Evolutionary conservation across 1,140 invertebrate genomes (phyloP), one percentile per base, ranked within the genome.

Genomic region (Globodera ellingtonae): DNA sequence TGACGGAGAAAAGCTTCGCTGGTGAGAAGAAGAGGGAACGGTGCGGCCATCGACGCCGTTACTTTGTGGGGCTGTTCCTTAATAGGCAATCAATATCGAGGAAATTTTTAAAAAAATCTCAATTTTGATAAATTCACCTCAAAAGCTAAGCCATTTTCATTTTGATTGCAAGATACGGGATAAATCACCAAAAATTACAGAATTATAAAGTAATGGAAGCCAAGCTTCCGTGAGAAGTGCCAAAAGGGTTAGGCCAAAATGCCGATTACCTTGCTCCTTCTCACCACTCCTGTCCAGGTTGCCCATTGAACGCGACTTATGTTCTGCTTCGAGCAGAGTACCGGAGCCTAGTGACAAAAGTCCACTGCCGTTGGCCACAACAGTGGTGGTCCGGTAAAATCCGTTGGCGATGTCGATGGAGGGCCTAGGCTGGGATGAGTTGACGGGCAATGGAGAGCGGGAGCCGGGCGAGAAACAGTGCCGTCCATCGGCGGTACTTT

Each of bases 261-360:
- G 35, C 35, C 35, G 3, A 35, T 35, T 35, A 2, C 35, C 35
- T 24, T 24, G 13, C 77, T 48, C 35, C 15, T 9, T 44, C 72
- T 69, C 72, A 50, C 62, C 62, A 67, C 13, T 70, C 66, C 9
- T 24, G 48, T 82, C 81, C 52, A 82, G 44, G 47, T 82, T 82
- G n/a, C n/a, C 65, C 71, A 81, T 44, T 46, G 81, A 82, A 7
- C 79, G 82, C 21, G 82, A 84, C 13, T 82, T 82, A 5, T 82
- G 59, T 15, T 82, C 81, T 21, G 81, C 48, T 44, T 47, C 82
- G 10, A 82, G 82, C 47, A 70, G 21, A 9, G 67, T 47, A 21
- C 35, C 67, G 35, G 24, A 18, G 21, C 75, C 75, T 24, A 77
- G 48, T 3, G 62, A 48, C 13, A 77, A 62, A 13, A 77, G 69